A percentile compares a stretch with the other conserved stretches of the same genome.
phyloP scores from a whole-genome alignment of 2,888 invertebrate species.

The Parelbella ahira region DNA sequence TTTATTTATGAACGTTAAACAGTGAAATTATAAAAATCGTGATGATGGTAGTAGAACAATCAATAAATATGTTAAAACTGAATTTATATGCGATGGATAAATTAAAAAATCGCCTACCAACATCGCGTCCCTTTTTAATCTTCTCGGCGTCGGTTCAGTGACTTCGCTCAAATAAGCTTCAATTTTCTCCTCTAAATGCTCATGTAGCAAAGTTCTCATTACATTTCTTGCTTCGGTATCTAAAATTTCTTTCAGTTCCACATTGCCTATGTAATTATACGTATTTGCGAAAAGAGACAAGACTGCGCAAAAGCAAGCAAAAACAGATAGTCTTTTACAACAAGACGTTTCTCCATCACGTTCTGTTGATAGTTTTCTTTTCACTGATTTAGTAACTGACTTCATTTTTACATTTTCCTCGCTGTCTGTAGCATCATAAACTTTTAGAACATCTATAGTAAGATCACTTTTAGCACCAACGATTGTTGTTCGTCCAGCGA shows the following conservation, averaged over 20 bases:
- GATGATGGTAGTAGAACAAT: too few relatives aligned
- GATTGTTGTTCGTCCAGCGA: neutral
- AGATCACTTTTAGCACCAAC: neutral
- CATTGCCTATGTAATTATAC: conserved; percentile 49
- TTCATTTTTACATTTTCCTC: conserved; percentile 20
- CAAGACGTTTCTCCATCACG: conserved; percentile 37
- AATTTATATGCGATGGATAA: too few relatives aligned
- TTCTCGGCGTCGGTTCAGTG: conserved; percentile 38
- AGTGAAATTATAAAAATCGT: too few relatives aligned
- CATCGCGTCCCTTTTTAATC: conserved; percentile 66
- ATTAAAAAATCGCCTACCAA: conserved; percentile 51
- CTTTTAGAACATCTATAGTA: neutral
- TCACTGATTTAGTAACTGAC: conserved; percentile 27
- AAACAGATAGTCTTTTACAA: conserved; percentile 54
- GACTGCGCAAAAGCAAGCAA: conserved; percentile 60
- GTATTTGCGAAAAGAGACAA: conserved; percentile 60
- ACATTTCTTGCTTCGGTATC: conserved; percentile 41
- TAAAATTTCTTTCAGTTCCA: conserved; percentile 33
- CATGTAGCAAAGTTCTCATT: conserved; percentile 48
- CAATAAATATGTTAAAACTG: too few relatives aligned
- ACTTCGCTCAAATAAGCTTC: conserved; percentile 49
- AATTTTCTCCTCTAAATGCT: conserved; percentile 52
- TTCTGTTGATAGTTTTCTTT: conserved; percentile 35
- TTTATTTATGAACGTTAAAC: too few relatives aligned
- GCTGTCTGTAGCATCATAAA: neutral